phyloP scores from a whole-genome alignment of 2,113 vertebrate species.

The Otocyon megalotis region DNA sequence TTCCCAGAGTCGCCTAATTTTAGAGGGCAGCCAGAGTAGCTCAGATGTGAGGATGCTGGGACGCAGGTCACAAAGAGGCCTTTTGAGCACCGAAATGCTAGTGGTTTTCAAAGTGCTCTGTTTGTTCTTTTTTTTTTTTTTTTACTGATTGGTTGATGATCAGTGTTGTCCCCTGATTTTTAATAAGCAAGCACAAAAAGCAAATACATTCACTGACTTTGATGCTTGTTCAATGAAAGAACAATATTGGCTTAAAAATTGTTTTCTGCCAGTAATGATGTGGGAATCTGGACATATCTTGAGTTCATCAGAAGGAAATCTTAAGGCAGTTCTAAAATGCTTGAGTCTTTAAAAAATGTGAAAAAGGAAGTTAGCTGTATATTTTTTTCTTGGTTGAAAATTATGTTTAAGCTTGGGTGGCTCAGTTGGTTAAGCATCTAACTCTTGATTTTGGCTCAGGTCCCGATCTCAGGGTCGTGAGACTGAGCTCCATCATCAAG shows the following conservation, averaged over 20 bases:
- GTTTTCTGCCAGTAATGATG: neutral
- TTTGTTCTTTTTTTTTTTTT: constrained; percentile 10
- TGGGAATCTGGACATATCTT: neutral
- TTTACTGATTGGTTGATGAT: neutral
- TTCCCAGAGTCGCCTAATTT: neutral
- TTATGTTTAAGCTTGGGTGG: neutral
- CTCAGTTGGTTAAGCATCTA: neutral
- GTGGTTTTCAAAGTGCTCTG: neutral
- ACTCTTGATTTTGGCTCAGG: neutral
- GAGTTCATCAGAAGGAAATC: constrained; percentile 6
- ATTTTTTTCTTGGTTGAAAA: constrained; percentile 43
- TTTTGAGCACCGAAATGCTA: neutral
- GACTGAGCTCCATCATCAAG: neutral
- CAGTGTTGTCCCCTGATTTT: neutral
- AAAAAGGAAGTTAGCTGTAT: neutral
- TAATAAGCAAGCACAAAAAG: constrained; percentile 19
- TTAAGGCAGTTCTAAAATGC: constrained; percentile 27
- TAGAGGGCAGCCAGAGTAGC: neutral
- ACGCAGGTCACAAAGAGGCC: neutral
- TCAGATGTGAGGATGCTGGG: neutral
- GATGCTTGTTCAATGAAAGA: neutral
- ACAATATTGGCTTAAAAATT: constrained; percentile 16
- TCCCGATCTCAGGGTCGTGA: neutral
- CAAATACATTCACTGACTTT: neutral
- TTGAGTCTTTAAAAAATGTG: neutral